Evolutionary conservation across 2,113 vertebrate genomes (phyloP), one percentile per base, ranked within the genome.

Genomic region (Podarcis cretensis): DNA sequence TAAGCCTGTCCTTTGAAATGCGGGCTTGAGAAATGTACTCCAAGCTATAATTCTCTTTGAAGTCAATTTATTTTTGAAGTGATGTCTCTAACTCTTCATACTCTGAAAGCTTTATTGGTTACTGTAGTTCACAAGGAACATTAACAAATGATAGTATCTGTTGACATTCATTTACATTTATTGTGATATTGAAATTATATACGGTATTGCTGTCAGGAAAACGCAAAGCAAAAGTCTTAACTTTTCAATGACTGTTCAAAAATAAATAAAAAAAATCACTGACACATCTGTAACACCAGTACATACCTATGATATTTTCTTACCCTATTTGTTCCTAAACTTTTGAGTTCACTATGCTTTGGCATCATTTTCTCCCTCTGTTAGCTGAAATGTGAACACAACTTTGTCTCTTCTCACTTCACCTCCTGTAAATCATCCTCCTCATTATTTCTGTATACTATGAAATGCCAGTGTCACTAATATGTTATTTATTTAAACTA

Each of bases 21-120:
- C 7, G 8, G 66, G 59, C 91, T 84, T 87, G 59, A 88, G 21
- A 88, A 93, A 71, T 57, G 27, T 75, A 75, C 37, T 84, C 87
- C 84, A 37, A 71, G 81, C 84, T 68, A 88, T 91, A 89, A 69
- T 92, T 30, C 84, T n/a, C 90, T 91, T 76, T 65, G 10, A 30
- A 65, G 14, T 66, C 63, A 2, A 4, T 84, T 48, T 20, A 84
- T 5, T 21, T 54, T 73, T 5, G 71, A 48, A 84, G 16, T 18
- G 14, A 86, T 43, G 21, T 27, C 20, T 35, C 48, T 85, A 63
- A 16, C 76, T 32, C 1, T 82, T 43, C 87, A 89, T 27, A 81
- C 18, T 81, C n/a, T 81, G 30, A 32, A 78, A n/a, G 14, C 14
- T 88, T n/a, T 13, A 43, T 90, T 88, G 57, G 25, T 21, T 63